Evolutionary conservation across 2,113 vertebrate species (phyloP), one percentile per base, ranked within the genome.

Genomic region (Nannospalax galili): DNA sequence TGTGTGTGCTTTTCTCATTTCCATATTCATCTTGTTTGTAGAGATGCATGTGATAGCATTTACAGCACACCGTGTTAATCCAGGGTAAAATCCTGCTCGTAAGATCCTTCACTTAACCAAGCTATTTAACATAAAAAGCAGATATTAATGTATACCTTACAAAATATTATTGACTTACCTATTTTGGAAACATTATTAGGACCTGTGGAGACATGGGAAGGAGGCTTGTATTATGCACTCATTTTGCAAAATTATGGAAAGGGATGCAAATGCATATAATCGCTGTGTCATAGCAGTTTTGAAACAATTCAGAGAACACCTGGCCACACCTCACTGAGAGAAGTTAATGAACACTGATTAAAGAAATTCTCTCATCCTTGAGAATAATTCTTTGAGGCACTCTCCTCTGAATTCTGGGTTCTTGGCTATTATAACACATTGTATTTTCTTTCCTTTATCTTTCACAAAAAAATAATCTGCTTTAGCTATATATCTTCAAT

Each of bases 161-260:
- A 24, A 77, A 15, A 64, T 10, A 60, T 20, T 64, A 82, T n/a
- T 87, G 67, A 4, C 6, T 14, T 84, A 64, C 12, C 1, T 70
- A 11, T 84, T 74, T 74, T 16, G 7, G 8, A 88, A 26, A 45
- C 3, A 79, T 7, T 19, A 69, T 14, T 72, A 8, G 65, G 9
- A 17, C 7, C 2, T 48, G 1, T 58, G 84, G 15, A 65, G 6
- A 40, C 2, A n/a, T 1, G 7, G 19, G 70, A 84, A 30, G 0
- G 0, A 2, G 2, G 35, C 35, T 6, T 56, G 5, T 22, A 70
- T 5, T 35, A 64, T 16, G 6, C 0, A 14, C 30, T 67, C 19
- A 45, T 84, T 48, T 84, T 65, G 20, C 12, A 8, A 72, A 72
- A 37, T 11, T 2, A 60, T 35, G 26, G 14, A 30, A 6, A 26